These are phyloP conservation scores for Lamproptera curius DNA, from an alignment of 2,888 invertebrate species.

Conservation along the genomic window DNA sequence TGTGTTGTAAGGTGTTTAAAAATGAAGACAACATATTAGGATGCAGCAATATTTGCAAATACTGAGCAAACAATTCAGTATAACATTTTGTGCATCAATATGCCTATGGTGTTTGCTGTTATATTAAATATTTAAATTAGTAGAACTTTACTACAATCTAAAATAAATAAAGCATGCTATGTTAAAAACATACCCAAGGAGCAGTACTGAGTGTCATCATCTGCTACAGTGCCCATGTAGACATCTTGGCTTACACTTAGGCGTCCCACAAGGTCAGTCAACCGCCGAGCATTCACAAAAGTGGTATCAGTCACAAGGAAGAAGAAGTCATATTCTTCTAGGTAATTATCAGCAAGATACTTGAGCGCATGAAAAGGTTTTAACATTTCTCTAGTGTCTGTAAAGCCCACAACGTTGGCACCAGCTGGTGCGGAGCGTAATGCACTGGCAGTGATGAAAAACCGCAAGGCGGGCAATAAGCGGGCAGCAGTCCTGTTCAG, in stretches of 20 bases:
- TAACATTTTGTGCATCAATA: too few relatives aligned
- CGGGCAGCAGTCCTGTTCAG: conserved; percentile 93
- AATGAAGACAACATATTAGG: too few relatives aligned
- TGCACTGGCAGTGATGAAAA: conserved; percentile 83
- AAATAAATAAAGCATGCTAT: too few relatives aligned
- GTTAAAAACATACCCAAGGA: conserved; percentile 80
- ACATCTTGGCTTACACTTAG: conserved; percentile 92
- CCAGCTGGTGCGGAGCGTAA: conserved; percentile 44
- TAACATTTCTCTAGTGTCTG: conserved; percentile 84
- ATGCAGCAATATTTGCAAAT: too few relatives aligned
- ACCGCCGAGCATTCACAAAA: conserved; percentile 88
- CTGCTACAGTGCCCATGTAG: conserved; percentile 85
- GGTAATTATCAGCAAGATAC: conserved; percentile 92
- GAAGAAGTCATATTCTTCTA: conserved; percentile 95
- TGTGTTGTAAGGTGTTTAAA: background rate
- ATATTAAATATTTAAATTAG: too few relatives aligned
- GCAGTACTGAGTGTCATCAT: conserved; percentile 81
- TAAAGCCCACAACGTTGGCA: conserved; percentile 91
- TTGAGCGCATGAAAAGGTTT: conserved; percentile 93
- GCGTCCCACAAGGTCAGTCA: conserved; percentile 84
- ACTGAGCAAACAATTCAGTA: too few relatives aligned
- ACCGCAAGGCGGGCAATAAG: conserved; percentile 89
- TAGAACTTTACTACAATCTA: too few relatives aligned
- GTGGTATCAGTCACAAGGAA: conserved; percentile 91
- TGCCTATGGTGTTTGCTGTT: too few relatives aligned